Evolutionary conservation across 2,888 invertebrate species (phyloP), one percentile per base, ranked within the genome.

Genomic region (Melinaea menophilus): DNA sequence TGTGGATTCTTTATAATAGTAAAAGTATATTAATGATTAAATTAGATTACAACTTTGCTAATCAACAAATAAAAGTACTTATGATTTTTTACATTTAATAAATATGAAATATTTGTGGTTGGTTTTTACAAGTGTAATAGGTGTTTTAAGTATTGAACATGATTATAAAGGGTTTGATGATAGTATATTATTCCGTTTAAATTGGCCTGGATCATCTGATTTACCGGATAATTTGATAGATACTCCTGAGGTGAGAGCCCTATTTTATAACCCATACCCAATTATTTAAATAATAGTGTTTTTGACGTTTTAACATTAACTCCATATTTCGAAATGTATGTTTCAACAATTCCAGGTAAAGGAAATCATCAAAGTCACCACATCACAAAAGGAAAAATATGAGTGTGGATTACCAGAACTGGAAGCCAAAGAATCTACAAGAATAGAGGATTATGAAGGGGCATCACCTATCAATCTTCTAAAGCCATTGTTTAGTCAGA

Each of bases 81-180:
- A 22, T n/a, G 13, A 11, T 22, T n/a, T 41, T 33, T 12, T 37
- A 45, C 48, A 47, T 55, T 55, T n/a, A 58, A 59, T 55, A 59
- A 62, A 58, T 47, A 88, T 89, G 87, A 79, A 76, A 73, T 66
- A 69, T 73, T 68, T 72, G 55, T 76, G 75, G 73, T 69, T 81
- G 64, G 47, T 85, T 65, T 68, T 79, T 68, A 67, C 83, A 63
- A 75, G 75, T 79, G 69, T 79, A 57, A 78, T 79, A 60, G 64
- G 77, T 56, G 78, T 70, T 60, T 71, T 73, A 59, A 75, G 82
- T 73, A 79, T 86, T 64, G 88, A 92, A 65, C 92, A 93, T 76
- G 94, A 95, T 80, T 91, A 94, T 34, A 94, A 93, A 82, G 95
- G 94, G 55, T 96, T 97, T 77, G 97, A 97, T 82, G 97, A 97